Evolutionary conservation across 2,797 vertebrate species (phyloP), one percentile per base, ranked within the genome.

Genomic region (Florisuga fusca): DNA sequence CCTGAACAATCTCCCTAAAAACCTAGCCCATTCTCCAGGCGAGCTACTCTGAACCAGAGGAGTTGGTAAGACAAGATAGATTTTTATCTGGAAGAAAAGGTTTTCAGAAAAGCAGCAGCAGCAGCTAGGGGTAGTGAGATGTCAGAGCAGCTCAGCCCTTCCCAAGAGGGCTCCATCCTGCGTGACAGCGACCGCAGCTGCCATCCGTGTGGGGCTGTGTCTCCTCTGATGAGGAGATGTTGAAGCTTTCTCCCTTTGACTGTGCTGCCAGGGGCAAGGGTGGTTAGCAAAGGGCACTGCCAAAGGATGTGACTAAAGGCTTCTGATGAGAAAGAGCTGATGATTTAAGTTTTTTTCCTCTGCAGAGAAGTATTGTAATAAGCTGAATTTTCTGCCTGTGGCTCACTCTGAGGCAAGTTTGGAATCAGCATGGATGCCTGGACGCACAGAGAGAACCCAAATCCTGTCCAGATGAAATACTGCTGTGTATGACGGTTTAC

Each of bases 111-210:
- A 77, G 79, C 55, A 63, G 91, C 51, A 63, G 91, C 51, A 85
- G 87, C 92, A 86, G 74, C 75, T 74, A 3, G 25, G 57, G 84
- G 53, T 67, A 63, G 81, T 8, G 67, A 71, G 64, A 55, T 91
- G 89, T 84, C 92, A 78, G 90, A 72, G 66, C 25, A 0, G 1
- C 74, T 59, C 73, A 81, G 73, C 58, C 25, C 55, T 23, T 72
- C 66, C 15, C 2, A 0, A 6, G 0, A 0, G 1, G 55, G 51
- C 59, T 81, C 62, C 51, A 22, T 48, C 26, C 23, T 0, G 4
- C 43, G 8, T 45, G 93, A 81, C 61, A 77, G 84, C 2, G 2
- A 64, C 83, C 33, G 71, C 90, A 80, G 76, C 77, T 68, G 91
- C 91, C 1, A 38, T 69, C 83, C 4, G 2, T 21, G 73, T 6